Evolutionary conservation across 2,113 vertebrate species (phyloP).

Genomic region (Microcebus murinus): DNA sequence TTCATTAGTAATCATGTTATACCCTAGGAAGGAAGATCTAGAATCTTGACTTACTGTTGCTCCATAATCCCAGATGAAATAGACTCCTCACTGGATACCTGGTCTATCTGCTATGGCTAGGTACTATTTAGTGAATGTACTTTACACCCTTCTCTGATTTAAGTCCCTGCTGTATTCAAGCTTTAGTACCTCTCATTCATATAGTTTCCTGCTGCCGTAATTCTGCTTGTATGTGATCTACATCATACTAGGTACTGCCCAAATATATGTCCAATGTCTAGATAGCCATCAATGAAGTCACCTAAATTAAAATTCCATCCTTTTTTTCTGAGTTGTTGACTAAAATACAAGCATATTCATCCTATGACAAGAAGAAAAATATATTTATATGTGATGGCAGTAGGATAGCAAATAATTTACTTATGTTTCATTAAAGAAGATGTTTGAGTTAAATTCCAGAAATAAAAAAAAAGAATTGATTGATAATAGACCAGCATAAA

Average conservation of each 20-base stretch:
- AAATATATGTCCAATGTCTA: background rate
- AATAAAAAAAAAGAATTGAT: background rate
- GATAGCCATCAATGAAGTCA: background rate
- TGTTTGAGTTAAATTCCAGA: background rate
- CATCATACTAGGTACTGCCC: background rate
- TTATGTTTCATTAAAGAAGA: background rate
- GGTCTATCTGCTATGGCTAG: background rate
- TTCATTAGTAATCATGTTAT: background rate
- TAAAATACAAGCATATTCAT: background rate
- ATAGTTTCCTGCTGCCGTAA: background rate
- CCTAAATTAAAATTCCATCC: background rate
- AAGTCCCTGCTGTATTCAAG: background rate
- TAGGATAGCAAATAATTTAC: background rate
- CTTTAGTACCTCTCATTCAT: background rate
- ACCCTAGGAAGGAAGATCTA: background rate
- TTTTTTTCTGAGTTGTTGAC: background rate
- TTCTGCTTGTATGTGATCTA: background rate
- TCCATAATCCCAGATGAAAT: background rate
- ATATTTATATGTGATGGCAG: background rate
- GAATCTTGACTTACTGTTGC: background rate
- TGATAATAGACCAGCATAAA: background rate
- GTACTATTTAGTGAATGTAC: fast-evolving
- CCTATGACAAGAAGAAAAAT: background rate
- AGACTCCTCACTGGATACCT: fast-evolving
- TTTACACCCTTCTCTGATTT: fast-evolving